These are phyloP conservation scores for Scortum barcoo DNA, from an alignment of 2,113 vertebrate genomes.

Conservation along the genomic window DNA sequence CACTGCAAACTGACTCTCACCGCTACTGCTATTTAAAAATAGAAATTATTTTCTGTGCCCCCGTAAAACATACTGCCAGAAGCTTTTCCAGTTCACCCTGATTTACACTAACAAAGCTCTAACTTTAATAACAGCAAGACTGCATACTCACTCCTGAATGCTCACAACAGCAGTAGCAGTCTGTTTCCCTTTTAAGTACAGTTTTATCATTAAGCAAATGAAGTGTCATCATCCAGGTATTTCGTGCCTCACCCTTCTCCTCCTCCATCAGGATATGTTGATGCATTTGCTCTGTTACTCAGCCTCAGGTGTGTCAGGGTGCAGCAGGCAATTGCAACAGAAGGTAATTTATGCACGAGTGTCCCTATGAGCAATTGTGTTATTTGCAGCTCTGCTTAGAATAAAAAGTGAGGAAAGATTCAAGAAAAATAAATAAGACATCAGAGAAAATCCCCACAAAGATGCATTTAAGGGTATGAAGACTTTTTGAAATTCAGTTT, in stretches of 20 bases:
- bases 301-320: constrained; percentile 67
- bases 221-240: constrained; percentile 15
- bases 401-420: background rate
- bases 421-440: background rate
- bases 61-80: constrained; percentile 8
- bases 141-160: background rate
- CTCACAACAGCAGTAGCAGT: background rate
- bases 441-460: background rate
- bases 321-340: constrained; percentile 46
- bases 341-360: background rate
- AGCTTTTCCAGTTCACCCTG: background rate
- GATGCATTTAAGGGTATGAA: background rate
- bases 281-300: constrained; percentile 61
- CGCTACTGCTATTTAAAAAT: constrained; percentile 40
- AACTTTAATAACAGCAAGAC: background rate
- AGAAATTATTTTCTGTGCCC: background rate
- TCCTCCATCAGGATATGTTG: constrained; percentile 16
- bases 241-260: constrained; percentile 34
- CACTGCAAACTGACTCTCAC: constrained; percentile 3
- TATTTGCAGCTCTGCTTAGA: background rate
- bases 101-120: background rate
- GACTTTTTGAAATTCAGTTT: background rate
- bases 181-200: background rate
- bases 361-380: background rate
- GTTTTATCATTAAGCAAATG: constrained; percentile 19